phyloP scores from a whole-genome alignment of 1,140 invertebrate genomes.

The Armadillidium nasatum region DNA sequence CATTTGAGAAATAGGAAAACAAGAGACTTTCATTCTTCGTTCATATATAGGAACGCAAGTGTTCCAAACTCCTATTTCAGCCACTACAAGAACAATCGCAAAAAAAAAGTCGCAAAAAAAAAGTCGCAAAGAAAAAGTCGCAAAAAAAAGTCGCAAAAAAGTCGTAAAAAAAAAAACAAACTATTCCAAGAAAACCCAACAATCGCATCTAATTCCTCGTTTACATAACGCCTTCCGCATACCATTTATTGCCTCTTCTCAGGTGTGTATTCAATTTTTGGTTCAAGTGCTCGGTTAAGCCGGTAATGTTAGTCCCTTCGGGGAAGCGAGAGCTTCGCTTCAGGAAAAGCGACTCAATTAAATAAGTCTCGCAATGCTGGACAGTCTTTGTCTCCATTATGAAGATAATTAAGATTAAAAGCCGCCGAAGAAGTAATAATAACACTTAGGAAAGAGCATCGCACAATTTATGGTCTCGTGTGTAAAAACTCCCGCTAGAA shows the following conservation, averaged over 20 bases:
- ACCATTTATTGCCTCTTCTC: background rate
- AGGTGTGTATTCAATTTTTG: conserved; percentile 4
- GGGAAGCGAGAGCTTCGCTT: background rate
- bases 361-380: background rate
- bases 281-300: background rate
- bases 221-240: too few relatives aligned
- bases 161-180: too few relatives aligned
- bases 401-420: background rate
- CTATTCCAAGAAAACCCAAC: too few relatives aligned
- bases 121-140: too few relatives aligned
- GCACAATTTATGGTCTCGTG: background rate
- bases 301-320: background rate
- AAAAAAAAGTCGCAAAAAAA: too few relatives aligned
- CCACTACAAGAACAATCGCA: too few relatives aligned
- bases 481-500: background rate
- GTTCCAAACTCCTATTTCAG: too few relatives aligned
- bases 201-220: too few relatives aligned
- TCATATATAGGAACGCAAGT: too few relatives aligned
- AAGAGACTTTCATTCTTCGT: too few relatives aligned
- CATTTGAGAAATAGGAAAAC: too few relatives aligned
- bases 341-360: conserved; percentile 1
- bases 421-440: background rate
- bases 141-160: too few relatives aligned
- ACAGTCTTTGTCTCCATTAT: conserved; percentile 8
- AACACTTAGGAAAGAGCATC: background rate